Evolutionary conservation across 92 coral and sea anemone genomes (phyloP).

Genomic region (Parazoanthus darwini): DNA sequence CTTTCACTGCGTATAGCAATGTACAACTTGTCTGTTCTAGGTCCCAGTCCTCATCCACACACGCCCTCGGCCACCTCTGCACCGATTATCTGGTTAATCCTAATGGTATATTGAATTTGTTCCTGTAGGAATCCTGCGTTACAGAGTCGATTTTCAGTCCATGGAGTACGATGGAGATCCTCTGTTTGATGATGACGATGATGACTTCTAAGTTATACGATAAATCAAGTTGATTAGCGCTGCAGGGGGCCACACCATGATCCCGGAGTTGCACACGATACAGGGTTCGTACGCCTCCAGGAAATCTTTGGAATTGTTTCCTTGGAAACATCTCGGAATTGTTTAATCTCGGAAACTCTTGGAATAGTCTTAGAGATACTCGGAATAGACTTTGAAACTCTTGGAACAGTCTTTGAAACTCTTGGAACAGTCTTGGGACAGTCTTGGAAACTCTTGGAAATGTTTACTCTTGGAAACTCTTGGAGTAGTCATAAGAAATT

Average conservation of each 20-base stretch:
- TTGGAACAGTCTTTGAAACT: too few species aligned
- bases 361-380: too few species aligned
- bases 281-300: background rate
- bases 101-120: background rate
- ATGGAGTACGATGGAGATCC: conserved; percentile 82
- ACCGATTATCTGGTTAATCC: too few species aligned
- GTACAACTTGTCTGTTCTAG: background rate
- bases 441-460: too few species aligned
- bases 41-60: too few species aligned
- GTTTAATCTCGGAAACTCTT: background rate
- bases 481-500: too few species aligned
- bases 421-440: too few species aligned
- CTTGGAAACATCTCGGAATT: background rate
- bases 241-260: background rate
- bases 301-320: background rate
- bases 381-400: too few species aligned
- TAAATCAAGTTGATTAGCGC: background rate
- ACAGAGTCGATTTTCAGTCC: conserved; percentile 92
- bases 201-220: conserved; percentile 54
- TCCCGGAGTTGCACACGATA: background rate
- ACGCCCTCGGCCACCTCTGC: too few species aligned
- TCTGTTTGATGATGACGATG: conserved; percentile 75
- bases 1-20: too few species aligned
- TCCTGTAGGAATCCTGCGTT: conserved; percentile 77
- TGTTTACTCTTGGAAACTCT: background rate